Evolutionary conservation across 2,797 vertebrate species (phyloP).

Genomic region (Argya squamiceps): DNA sequence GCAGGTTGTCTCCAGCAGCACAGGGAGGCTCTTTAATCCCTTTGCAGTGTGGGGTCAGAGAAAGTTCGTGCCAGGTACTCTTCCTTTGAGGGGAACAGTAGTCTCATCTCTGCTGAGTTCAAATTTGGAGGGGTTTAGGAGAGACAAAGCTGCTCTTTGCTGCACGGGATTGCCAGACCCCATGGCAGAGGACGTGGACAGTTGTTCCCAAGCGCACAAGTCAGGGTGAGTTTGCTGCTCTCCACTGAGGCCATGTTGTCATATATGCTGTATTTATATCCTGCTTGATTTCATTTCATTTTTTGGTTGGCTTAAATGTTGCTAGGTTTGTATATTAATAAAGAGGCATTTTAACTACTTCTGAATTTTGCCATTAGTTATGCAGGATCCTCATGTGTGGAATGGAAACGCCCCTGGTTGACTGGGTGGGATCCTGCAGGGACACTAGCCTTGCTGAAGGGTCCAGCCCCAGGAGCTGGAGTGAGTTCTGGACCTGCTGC

Average conservation of each 20-base stretch:
- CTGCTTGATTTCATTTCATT: not conserved
- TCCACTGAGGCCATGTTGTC: not conserved
- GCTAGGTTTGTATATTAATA: slow-evolving; percentile 66
- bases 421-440: not conserved
- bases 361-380: accelerated
- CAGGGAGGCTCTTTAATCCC: not conserved
- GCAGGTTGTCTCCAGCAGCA: not conserved
- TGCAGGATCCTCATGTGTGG: not conserved
- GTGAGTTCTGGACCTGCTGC: not conserved
- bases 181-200: accelerated
- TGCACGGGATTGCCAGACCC: not conserved
- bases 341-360: slow-evolving; percentile 57
- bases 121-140: not conserved
- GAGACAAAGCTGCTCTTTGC: not conserved
- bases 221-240: not conserved
- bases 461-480: not conserved
- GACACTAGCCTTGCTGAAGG: not conserved
- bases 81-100: not conserved
- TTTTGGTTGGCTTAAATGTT: slow-evolving; percentile 25
- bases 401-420: not conserved
- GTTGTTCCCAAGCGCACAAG: not conserved
- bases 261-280: slow-evolving; percentile 24
- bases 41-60: not conserved
- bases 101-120: not conserved
- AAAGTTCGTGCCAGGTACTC: accelerated